Base-by-base conservation (phyloP, 1,140 invertebrate genomes). In the Ylistrum balloti region DNA sequence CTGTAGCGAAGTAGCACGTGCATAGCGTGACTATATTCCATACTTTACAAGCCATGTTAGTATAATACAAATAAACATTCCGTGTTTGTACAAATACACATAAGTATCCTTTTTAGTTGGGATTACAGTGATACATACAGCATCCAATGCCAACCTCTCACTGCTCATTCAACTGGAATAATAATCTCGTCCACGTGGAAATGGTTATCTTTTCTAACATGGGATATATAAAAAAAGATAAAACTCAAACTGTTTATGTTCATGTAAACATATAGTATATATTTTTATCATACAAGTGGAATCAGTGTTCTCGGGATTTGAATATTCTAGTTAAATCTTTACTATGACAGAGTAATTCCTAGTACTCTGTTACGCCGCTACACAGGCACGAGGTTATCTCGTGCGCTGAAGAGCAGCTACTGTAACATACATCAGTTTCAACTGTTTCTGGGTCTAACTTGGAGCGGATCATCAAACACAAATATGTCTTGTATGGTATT, bases 21-120 rank as follows among this genome's bases (percentile, higher is more conserved):
- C 56, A 74, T 74, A 5, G 56, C 56, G 56, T 74, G 56, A 74
- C 56, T 74, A 74, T 74, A 74, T 28, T 28, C 56, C 56, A 74
- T 74, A 28, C 20, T 74, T 28, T 74, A 74, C 56, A 74, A 28
- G 22, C n/a, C 56, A 28, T 74, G 56, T 28, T 9, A 45, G 41
- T 45, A 45, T 45, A 1, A 45, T 45, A 45, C 17, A 45, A 45
- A 74, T 74, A 28, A 74, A n/a, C 56, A 28, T 74, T 11, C 17
- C 56, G n/a, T 74, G 56, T 28, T 74, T 74, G n/a, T 74, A 74
- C 56, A 74, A 74, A 74, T 28, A 74, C 56, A 28, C 56, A 9
- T 74, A 74, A 74, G n/a, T 74, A 74, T 74, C 56, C 22, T 74
- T 74, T 74, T 28, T 74, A 28, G 56, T 5, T 11, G 9, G n/a